Evolutionary conservation across 2,888 invertebrate species (phyloP).

Genomic region (Notocelia uddmanniana): DNA sequence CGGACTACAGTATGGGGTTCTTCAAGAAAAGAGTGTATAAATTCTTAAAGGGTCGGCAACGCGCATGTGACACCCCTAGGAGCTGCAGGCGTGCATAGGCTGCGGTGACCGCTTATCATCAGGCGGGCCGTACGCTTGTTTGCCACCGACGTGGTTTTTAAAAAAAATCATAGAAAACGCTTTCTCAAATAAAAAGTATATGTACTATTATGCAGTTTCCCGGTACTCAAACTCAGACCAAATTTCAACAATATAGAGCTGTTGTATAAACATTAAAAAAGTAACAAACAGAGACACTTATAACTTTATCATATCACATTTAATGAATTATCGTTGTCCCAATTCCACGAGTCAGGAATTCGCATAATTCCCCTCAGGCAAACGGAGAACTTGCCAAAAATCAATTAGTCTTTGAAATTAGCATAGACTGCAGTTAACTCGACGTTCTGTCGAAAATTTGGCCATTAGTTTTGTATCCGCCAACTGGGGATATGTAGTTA

Average conservation of each 20-base stretch:
- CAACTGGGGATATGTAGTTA: too few species aligned
- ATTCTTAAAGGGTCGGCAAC: too few species aligned
- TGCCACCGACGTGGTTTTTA: too few species aligned
- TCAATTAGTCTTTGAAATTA: conserved; percentile 39
- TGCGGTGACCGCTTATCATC: too few species aligned
- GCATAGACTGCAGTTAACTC: conserved; percentile 22
- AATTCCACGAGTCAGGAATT: conserved; percentile 5
- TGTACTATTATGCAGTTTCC: not conserved
- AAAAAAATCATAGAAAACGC: too few species aligned
- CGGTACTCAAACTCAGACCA: not conserved
- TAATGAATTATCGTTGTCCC: not conserved
- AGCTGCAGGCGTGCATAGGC: too few species aligned
- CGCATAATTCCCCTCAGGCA: not conserved
- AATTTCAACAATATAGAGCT: too few species aligned
- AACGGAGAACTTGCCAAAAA: conserved; percentile 30
- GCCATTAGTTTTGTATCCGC: not conserved
- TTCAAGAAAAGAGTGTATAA: too few species aligned
- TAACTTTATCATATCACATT: too few species aligned
- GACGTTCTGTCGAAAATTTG: not conserved
- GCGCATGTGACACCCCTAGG: too few species aligned
- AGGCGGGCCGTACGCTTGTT: too few species aligned
- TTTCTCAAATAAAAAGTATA: not conserved
- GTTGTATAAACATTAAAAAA: not conserved
- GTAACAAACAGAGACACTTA: not conserved
- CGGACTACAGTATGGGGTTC: too few species aligned